A percentile compares a stretch with the other conserved stretches of the same genome.
These are phyloP conservation scores for Semicossyphus pulcher DNA, from an alignment of 2,113 vertebrate species.

Conservation along the genomic window DNA sequence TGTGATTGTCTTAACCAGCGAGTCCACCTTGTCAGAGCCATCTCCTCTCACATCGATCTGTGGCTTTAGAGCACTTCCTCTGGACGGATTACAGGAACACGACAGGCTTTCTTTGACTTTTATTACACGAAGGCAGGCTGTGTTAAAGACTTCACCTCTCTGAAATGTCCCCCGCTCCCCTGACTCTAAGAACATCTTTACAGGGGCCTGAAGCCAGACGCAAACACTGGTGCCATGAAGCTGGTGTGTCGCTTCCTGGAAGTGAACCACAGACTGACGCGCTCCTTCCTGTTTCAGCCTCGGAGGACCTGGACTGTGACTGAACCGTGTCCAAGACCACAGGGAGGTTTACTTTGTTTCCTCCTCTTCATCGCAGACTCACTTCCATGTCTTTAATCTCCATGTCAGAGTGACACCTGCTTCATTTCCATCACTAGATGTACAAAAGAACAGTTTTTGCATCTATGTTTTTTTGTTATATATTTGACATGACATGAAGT, in stretches of 20 bases:
- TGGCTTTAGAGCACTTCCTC: slow-evolving; percentile 31
- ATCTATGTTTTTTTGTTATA: too few relatives aligned
- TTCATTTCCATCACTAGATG: not conserved
- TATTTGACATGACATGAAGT: too few relatives aligned
- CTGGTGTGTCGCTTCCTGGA: not conserved
- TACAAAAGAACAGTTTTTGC: not conserved
- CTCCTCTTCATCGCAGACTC: not conserved
- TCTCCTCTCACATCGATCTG: slow-evolving; percentile 56
- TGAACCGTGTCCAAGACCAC: not conserved
- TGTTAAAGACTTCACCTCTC: not conserved
- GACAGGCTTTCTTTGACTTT: slow-evolving; percentile 27
- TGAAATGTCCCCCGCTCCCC: not conserved
- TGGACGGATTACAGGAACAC: too few relatives aligned
- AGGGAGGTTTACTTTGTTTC: not conserved
- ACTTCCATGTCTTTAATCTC: not conserved
- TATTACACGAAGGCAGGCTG: not conserved
- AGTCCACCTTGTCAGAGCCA: slow-evolving; percentile 42
- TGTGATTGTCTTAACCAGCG: slow-evolving; percentile 59
- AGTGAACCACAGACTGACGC: not conserved
- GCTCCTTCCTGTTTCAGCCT: not conserved
- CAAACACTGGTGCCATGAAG: not conserved
- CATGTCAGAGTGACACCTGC: not conserved
- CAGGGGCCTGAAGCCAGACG: too few relatives aligned
- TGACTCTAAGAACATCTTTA: not conserved
- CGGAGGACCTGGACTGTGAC: not conserved